A percentile compares a stretch with the other conserved stretches of the same genome.
Conservation (phyloP, 37 sponge, comb jelly and placozoan genomes). For the Hormiphora californensis region DNA sequence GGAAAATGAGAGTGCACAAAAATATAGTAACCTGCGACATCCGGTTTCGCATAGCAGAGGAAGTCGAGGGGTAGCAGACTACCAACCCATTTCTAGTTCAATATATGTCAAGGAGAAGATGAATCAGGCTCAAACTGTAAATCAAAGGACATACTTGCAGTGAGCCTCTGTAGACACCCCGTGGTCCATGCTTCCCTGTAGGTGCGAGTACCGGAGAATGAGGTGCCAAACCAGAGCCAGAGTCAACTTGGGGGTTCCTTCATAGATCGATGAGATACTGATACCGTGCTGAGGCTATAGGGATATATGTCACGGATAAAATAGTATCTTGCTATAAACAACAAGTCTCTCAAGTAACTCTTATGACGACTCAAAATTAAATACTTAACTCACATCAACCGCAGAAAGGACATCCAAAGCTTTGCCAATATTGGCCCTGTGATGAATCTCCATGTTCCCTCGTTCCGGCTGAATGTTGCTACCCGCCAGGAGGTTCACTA, state of each 20-base stretch:
- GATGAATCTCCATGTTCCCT: slow-evolving; percentile 47
- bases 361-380: not conserved
- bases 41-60: too few species aligned
- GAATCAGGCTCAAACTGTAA: not conserved
- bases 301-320: not conserved
- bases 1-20: too few species aligned
- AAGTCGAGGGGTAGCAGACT: too few species aligned
- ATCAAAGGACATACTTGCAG: not conserved
- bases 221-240: slow-evolving; percentile 18
- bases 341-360: not conserved
- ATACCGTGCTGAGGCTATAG: slow-evolving; percentile 9
- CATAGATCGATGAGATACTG: not conserved
- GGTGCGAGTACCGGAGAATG: slow-evolving; percentile 27
- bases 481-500: not conserved
- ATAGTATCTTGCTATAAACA: not conserved
- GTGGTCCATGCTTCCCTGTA: not conserved
- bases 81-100: too few species aligned
- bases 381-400: slow-evolving; percentile 30
- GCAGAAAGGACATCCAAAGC: not conserved
- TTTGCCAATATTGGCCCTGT: slow-evolving; percentile 34
- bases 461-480: not conserved
- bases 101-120: not conserved
- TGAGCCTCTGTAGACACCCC: slow-evolving; percentile 11
- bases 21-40: too few species aligned
- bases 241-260: slow-evolving; percentile 10